Base-by-base conservation (phyloP, 2,113 vertebrate genomes). In the Zootoca vivipara region DNA sequence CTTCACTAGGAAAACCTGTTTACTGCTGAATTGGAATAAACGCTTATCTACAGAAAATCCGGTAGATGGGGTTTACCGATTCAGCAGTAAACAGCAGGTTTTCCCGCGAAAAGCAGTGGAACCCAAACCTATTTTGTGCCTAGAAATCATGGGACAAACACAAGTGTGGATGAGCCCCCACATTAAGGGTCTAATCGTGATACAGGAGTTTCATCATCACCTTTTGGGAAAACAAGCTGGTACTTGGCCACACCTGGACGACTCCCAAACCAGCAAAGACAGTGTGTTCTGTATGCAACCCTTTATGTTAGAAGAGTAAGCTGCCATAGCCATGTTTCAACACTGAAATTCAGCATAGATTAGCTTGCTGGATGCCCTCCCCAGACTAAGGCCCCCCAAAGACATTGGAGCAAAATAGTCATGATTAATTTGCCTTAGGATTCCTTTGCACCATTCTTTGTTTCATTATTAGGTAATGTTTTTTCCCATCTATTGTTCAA, bases 241-340 rank as follows among this genome's bases (percentile, higher is more conserved):
- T 62, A 74, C 58, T 84, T 52, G 40, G n/a, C 24, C 22, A 74
- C 22, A 74, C 30, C 38, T 74, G 52, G 78, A 42, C 64, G 22
- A 74, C 74, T 87, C 52, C 13, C 13, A 72, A 79, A 84, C 35
- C 9, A 79, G 30, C 67, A 80, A 80, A 13, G 6, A 22, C 10
- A 33, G 78, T 28, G 8, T 18, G 13, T 67, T 65, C 35, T 78
- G 18, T 46, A 78, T 33, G 13, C 77, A 8, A 46, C 10, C 9
- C 38, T 35, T 64, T 46, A n/a, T 75, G 28, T 85, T n/a, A 64
- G 33, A n/a, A 82, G 42, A 80, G n/a, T 80, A 85, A 81, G 81
- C 16, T 58, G 67, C 67, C 82, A 58, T 46, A 42, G 16, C 64
- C 40, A 40, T 58, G 64, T 12, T 58, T 85, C 65, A 85, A 85